A percentile compares a stretch with the other conserved stretches of the same genome.
These are phyloP conservation scores for Triops longicaudatus DNA, from an alignment of 1,140 invertebrate species.

Conservation along the genomic window DNA sequence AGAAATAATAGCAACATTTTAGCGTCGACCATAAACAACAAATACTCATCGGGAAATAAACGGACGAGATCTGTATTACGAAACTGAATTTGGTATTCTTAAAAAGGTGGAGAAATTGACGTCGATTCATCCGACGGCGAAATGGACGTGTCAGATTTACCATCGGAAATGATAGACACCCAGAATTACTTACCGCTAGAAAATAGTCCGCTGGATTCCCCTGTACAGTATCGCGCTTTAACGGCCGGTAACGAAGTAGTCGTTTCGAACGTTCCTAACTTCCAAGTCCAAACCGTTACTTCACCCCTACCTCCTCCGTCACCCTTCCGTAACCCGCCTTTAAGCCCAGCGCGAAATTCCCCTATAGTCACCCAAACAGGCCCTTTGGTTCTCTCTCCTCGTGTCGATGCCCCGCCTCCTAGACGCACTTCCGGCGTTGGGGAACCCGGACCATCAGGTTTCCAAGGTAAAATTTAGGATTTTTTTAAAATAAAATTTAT, in stretches of 20 bases:
- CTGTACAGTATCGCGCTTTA: slow-evolving; percentile 4
- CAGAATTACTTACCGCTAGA: background rate
- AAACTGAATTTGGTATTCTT: background rate
- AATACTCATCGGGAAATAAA: too few relatives aligned
- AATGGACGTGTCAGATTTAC: slow-evolving; percentile 22
- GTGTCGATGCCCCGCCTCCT: background rate
- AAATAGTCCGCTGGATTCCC: background rate
- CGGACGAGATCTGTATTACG: background rate
- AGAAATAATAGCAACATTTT: too few relatives aligned
- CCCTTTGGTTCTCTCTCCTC: background rate
- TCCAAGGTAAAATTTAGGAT: background rate
- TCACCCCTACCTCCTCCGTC: background rate
- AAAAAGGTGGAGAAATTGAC: slow-evolving; percentile 21
- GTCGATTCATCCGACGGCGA: slow-evolving; percentile 23
- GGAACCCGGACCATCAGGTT: background rate
- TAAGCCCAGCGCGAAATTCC: background rate
- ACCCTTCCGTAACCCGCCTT: background rate
- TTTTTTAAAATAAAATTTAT: background rate
- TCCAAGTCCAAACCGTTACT: slow-evolving; percentile 39
- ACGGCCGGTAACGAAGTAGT: slow-evolving; percentile 42
- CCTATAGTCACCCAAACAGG: background rate
- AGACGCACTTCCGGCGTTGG: background rate
- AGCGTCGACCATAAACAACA: too few relatives aligned
- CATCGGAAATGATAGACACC: slow-evolving; percentile 9
- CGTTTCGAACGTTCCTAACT: slow-evolving; percentile 32